Evolutionary conservation across 2,888 invertebrate genomes (phyloP).

Genomic region (Eupithecia vulgata): DNA sequence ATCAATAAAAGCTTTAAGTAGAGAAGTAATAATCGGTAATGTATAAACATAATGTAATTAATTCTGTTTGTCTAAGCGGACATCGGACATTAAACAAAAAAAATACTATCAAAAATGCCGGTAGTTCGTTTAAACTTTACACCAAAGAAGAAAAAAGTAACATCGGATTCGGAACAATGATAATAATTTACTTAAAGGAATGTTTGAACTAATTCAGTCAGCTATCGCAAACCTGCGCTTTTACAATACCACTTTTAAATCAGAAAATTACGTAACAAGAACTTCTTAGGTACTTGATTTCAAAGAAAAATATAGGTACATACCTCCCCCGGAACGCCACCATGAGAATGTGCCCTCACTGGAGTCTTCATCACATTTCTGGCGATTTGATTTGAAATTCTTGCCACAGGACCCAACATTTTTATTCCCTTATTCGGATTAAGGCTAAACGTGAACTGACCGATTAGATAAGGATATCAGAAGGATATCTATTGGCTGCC

Average conservation of each 20-base stretch:
- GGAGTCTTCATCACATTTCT: constrained; percentile 69
- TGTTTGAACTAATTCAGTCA: neutral
- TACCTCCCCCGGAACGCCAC: constrained; percentile 75
- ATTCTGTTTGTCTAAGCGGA: neutral
- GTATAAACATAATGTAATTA: neutral
- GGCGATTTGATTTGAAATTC: constrained; percentile 66
- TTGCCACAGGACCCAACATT: constrained; percentile 75
- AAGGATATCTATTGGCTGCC: constrained; percentile 52
- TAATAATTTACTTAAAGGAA: neutral
- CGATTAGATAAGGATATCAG: constrained; percentile 65
- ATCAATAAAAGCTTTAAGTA: neutral
- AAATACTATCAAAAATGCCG: neutral
- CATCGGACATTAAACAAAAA: neutral
- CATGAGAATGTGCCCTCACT: constrained; percentile 72
- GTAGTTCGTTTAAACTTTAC: neutral
- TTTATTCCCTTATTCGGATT: constrained; percentile 48
- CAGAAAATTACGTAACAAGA: constrained; percentile 60
- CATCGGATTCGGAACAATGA: neutral
- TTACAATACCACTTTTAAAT: neutral
- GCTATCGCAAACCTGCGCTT: neutral
- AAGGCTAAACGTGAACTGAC: constrained; percentile 46
- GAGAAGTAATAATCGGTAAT: neutral
- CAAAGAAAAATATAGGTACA: constrained; percentile 41
- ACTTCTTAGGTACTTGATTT: neutral
- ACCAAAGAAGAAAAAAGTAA: neutral